Evolutionary conservation across 2,113 vertebrate species (phyloP).

Genomic region (Grallaria varia): DNA sequence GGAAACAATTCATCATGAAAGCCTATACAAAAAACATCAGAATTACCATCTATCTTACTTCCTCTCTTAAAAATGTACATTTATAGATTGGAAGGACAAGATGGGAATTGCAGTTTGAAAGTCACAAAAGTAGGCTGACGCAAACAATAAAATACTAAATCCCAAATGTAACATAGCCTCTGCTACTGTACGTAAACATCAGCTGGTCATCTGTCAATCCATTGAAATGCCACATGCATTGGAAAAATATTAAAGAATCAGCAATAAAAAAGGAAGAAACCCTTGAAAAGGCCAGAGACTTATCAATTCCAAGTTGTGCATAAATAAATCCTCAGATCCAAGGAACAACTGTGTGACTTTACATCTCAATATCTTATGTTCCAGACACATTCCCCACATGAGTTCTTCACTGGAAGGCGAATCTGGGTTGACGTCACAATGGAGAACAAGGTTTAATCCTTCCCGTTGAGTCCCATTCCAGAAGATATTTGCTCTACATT

Average conservation of each 20-base stretch:
- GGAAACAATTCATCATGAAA: slow-evolving; percentile 9
- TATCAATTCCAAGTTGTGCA: background rate
- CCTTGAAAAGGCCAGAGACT: background rate
- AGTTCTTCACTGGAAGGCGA: background rate
- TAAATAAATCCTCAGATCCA: background rate
- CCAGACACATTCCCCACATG: background rate
- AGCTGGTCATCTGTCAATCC: background rate
- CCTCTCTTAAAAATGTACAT: background rate
- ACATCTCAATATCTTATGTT: background rate
- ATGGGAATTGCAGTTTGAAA: background rate
- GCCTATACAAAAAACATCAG: background rate
- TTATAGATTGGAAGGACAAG: background rate
- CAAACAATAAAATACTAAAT: background rate
- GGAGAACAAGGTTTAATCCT: background rate
- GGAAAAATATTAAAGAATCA: background rate
- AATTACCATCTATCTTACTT: background rate
- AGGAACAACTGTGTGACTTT: background rate
- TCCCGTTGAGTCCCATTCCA: background rate
- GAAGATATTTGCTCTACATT: background rate
- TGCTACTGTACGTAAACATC: background rate
- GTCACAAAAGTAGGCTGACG: background rate
- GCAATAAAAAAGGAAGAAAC: background rate
- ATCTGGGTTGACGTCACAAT: background rate
- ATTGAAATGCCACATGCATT: background rate
- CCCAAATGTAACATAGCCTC: background rate